These are phyloP conservation scores for Hybos culiciformis DNA, from an alignment of 2,888 invertebrate species.

Conservation along the genomic window DNA sequence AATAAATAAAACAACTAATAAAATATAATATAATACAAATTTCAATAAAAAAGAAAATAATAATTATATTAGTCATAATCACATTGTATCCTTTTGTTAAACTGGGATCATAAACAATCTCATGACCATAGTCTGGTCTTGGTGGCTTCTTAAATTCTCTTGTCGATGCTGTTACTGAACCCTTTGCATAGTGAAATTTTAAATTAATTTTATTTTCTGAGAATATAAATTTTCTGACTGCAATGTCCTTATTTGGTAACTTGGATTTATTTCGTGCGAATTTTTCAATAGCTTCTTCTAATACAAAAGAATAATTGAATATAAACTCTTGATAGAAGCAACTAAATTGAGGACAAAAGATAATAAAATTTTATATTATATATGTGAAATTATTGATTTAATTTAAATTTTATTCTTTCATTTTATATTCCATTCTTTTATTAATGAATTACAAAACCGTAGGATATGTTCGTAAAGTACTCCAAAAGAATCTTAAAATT, in stretches of 20 bases:
- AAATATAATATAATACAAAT: neutral
- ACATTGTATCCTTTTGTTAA: conserved; percentile 54
- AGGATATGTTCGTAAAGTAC: no score
- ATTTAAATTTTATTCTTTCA: no score
- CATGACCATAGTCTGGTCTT: conserved; percentile 54
- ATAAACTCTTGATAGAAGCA: no score
- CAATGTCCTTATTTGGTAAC: conserved; percentile 48
- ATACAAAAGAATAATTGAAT: neutral
- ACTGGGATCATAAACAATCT: conserved; percentile 47
- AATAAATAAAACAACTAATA: neutral
- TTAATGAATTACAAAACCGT: no score
- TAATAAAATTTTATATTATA: no score
- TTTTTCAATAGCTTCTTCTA: conserved; percentile 46
- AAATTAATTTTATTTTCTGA: conserved; percentile 38
- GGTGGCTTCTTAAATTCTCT: conserved; percentile 55
- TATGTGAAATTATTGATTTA: no score
- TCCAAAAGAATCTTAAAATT: no score
- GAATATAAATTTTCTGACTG: conserved; percentile 48
- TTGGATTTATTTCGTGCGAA: conserved; percentile 43
- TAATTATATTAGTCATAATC: conserved; percentile 15
- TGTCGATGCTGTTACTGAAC: conserved; percentile 35
- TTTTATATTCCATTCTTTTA: no score
- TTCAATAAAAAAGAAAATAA: neutral
- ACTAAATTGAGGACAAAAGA: no score
- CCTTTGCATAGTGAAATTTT: conserved; percentile 30